Base-by-base conservation (phyloP, 1,140 invertebrate genomes). In the Drosophila leontia region DNA sequence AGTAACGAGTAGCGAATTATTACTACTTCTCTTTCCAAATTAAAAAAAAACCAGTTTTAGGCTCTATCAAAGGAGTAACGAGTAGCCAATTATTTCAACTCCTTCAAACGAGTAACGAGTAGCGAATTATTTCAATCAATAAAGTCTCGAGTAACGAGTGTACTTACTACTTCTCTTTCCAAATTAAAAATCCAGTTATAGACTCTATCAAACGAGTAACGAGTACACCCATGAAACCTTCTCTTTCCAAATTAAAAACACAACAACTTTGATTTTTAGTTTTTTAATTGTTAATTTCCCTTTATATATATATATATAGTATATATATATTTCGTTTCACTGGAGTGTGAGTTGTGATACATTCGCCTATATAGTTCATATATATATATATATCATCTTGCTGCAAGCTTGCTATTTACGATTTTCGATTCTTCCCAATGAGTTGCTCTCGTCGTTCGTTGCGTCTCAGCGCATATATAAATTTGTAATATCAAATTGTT, bases 401-500 rank as follows among this genome's bases (percentile, higher is more conserved):
- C 67, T 70, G 65, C 67, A 70, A 70, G 67, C 67, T 53, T 55
- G 51, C 51, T 7, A 23, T 55, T 37, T 56, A 44, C 75, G 63
- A 45, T 32, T 35, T 63, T 75, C 58, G 70, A 63, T 58, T 50
- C 44, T 42, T 42, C 53, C 67, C 51, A 72, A 72, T 72, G 44
- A 42, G 64, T 45, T 59, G 51, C 42, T 69, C 26, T 56, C 48
- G 47, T 55, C 53, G 53, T 69, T 71, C 47, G 70, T 76, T 75
- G 80, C 77, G 67, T 72, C 68, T 75, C 72, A 68, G 63, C 82
- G 65, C 79, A 80, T 77, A 88, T 90, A 88, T 90, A 88, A 81
- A 90, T 88, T 88, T 88, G 79, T 88, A 78, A 88, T 87, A 88
- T 88, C 80, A 88, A 88, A 88, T 88, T 72, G 80, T 87, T 87